Conservation (phyloP, 2,797 vertebrate species). For the Myoxocephalus aenaeus region DNA sequence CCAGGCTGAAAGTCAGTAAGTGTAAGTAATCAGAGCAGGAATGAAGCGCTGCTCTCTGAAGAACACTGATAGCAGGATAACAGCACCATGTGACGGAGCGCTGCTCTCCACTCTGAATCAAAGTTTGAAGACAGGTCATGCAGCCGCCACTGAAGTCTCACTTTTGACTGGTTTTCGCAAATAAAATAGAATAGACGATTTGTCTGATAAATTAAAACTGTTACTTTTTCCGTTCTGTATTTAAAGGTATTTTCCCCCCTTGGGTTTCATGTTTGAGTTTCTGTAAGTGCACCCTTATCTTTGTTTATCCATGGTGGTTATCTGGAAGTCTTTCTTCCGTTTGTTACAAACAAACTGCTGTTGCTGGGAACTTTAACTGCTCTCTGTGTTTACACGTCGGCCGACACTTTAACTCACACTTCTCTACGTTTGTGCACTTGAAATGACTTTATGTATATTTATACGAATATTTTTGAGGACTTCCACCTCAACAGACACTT, state of each 20-base stretch:
- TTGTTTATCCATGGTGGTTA: not conserved
- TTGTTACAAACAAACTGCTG: not conserved
- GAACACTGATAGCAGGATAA: conserved; percentile 30
- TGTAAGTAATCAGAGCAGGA: conserved; percentile 28
- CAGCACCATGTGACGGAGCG: conserved; percentile 8
- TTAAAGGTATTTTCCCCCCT: not conserved
- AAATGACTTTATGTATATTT: not conserved
- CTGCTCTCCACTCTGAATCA: not conserved
- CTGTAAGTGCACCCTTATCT: not conserved
- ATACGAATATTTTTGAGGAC: not conserved
- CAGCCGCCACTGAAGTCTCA: not conserved
- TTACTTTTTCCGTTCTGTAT: not conserved
- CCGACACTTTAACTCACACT: not conserved
- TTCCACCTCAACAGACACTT: not conserved
- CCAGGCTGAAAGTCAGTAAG: conserved; percentile 20
- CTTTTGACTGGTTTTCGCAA: not conserved
- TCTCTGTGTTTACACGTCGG: not conserved
- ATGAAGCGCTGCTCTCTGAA: conserved; percentile 22
- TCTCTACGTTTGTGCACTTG: not conserved
- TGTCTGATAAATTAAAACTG: accelerated
- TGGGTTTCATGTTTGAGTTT: not conserved
- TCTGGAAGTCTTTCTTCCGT: not conserved
- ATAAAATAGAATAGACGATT: not conserved
- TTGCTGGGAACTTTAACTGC: not conserved
- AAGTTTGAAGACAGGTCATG: not conserved